Evolutionary conservation across 2,888 invertebrate genomes (phyloP), one percentile per base, ranked within the genome.

Genomic region (Eupithecia exiguata): DNA sequence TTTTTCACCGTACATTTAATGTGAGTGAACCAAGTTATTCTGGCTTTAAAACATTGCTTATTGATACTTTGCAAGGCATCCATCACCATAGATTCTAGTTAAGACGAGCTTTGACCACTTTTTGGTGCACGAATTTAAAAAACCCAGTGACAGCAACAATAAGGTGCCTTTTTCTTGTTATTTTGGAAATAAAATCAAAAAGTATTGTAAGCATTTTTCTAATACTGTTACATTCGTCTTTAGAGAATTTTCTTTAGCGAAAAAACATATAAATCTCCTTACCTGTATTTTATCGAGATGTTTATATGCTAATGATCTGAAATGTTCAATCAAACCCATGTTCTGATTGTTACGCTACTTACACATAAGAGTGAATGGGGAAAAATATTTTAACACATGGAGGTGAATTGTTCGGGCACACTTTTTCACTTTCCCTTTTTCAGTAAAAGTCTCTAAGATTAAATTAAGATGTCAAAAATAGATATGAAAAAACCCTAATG

Each of bases 1-100:
- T 90, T 90, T 90, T 91, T 90, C 89, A 89, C 89, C 88, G 89
- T 91, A 92, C 91, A 91, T 92, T 92, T 88, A 91, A 91, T 92
- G 86, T 87, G 58, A 58, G 58, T 58, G 86, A 88, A 90, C 87
- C 87, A 86, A 90, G 88, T 89, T 89, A 89, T 87, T 86, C 86
- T 84, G 83, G 76, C 78, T 80, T 80, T 82, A 80, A 78, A 82
- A 80, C 72, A 79, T 79, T 74, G 49, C 58, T 74, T 76, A 82
- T 83, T 80, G 75, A 80, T 79, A 78, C 68, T 53, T 65, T 68
- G 40, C 7, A 36, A 63, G n/a, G 14, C 21, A 66, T 62, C 18
- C 30, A 35, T 62, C 62, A 18, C 5, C 25, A 12, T 25, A 58
- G 58, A 10, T 25, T 12, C 12, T 58, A 58, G 58, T 5, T 25